Percentiles rank a stretch among this genome's conserved stretches.
Evolutionary conservation across 2,888 invertebrate species (phyloP).

Genomic region (Antheraea assamensis): DNA sequence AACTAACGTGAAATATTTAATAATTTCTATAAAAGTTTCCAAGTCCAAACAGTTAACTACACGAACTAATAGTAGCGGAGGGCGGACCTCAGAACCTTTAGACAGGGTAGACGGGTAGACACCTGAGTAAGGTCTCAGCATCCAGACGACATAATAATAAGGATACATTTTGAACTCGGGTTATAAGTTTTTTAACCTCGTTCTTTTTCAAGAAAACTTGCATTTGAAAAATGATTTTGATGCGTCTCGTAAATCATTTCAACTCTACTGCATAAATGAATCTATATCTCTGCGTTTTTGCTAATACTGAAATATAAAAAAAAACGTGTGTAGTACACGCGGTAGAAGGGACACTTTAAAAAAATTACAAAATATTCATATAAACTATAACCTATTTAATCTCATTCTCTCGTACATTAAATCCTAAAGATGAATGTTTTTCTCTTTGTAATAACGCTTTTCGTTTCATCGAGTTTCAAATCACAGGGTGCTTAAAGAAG

Average conservation of each 20-base stretch:
- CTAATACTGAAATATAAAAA: too few relatives aligned
- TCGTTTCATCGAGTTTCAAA: too few relatives aligned
- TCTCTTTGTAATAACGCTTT: too few relatives aligned
- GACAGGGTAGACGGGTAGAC: slow-evolving; percentile 31
- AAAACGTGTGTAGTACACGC: too few relatives aligned
- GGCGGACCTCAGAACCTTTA: neutral
- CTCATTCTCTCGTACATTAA: too few relatives aligned
- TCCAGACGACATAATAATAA: slow-evolving; percentile 35
- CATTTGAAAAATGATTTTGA: slow-evolving; percentile 5
- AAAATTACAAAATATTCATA: too few relatives aligned
- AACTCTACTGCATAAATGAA: neutral
- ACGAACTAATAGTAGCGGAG: slow-evolving; percentile 11
- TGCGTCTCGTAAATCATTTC: neutral
- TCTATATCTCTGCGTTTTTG: neutral
- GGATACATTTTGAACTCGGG: slow-evolving; percentile 30
- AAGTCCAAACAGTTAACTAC: neutral
- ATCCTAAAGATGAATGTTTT: too few relatives aligned
- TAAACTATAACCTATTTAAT: too few relatives aligned
- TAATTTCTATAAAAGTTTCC: neutral
- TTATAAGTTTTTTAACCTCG: slow-evolving; percentile 41
- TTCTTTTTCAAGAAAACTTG: neutral
- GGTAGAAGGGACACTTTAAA: too few relatives aligned
- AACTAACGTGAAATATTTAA: neutral
- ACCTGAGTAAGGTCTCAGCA: slow-evolving; percentile 37
- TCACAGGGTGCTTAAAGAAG: too few relatives aligned